Conservation (phyloP, 1,140 invertebrate genomes). For the Vanessa atalanta region DNA sequence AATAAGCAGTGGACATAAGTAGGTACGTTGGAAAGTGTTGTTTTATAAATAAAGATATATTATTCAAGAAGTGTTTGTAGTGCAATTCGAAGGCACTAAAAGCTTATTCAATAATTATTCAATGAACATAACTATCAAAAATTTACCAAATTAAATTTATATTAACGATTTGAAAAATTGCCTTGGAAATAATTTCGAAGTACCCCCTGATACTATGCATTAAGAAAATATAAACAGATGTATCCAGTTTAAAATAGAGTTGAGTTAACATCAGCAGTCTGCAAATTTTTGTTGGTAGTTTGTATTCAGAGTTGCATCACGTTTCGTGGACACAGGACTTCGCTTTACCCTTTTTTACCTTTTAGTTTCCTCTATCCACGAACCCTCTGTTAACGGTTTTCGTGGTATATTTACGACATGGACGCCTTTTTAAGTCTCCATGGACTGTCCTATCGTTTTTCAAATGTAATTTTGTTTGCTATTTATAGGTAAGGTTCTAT, state of each 20-base stretch:
- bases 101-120: too few species aligned
- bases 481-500: not conserved
- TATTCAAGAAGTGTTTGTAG: too few species aligned
- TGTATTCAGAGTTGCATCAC: constrained; percentile 54
- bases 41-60: too few species aligned
- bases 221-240: not conserved
- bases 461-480: constrained; percentile 7
- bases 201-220: too few species aligned
- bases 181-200: too few species aligned
- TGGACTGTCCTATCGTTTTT: constrained; percentile 12
- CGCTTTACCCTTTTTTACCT: constrained; percentile 46
- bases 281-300: constrained; percentile 38
- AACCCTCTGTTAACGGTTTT: constrained; percentile 32
- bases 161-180: too few species aligned
- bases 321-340: constrained; percentile 50
- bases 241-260: constrained; percentile 18
- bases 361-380: constrained; percentile 23
- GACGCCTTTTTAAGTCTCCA: constrained; percentile 19
- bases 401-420: constrained; percentile 27
- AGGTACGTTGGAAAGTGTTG: not conserved
- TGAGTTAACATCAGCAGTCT: not conserved
- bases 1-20: not conserved
- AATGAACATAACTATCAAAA: too few species aligned
- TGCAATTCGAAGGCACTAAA: too few species aligned
- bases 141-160: too few species aligned